Base-by-base conservation (phyloP, 2,888 invertebrate genomes). In the Galerucella pusilla region DNA sequence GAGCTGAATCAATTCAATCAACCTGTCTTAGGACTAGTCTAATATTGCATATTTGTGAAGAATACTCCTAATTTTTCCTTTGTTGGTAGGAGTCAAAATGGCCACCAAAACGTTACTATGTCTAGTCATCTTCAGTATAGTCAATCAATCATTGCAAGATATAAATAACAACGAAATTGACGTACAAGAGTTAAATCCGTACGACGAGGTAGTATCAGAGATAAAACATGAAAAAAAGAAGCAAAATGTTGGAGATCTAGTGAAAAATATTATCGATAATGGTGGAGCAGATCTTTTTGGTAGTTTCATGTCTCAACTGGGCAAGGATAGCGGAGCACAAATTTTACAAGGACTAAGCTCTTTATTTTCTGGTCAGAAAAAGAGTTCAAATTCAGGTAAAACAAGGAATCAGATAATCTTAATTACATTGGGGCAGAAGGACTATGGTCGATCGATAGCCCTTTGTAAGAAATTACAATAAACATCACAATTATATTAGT, bases 241-340 rank as follows among this genome's bases (percentile, higher is more conserved):
- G 4, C 84, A 86, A 67, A 85, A 88, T 85, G 91, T 94, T 0
- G 93, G 93, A 1, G 91, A 91, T 10, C 88, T 94, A 65, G 88
- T 94, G 11, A 92, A 92, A 1, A 90, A 89, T 46, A 89, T 95
- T 66, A 90, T 94, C 90, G 93, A 94, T 80, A 91, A 92, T 0
- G 93, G 91, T 71, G 90, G 90, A 42, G 92, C 90, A 1, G 91
- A 91, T 81, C 83, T 82, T 14, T 70, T 84, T 7, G 81, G 81
- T 3, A 80, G 80, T 63, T 74, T 80, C 7, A 63, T 84, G 28
- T 71, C 78, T 11, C 80, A 83, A n/a, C 75, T 81, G 7, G 81
- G 78, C 0, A 77, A 77, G 45, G 80, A 78, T 54, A 80, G 81
- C 67, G 79, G 79, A 10, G 82, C 81, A 9, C 68, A 81, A 35